Base-by-base conservation (phyloP, 2,888 invertebrate species). In the Teleogryllus oceanicus region DNA sequence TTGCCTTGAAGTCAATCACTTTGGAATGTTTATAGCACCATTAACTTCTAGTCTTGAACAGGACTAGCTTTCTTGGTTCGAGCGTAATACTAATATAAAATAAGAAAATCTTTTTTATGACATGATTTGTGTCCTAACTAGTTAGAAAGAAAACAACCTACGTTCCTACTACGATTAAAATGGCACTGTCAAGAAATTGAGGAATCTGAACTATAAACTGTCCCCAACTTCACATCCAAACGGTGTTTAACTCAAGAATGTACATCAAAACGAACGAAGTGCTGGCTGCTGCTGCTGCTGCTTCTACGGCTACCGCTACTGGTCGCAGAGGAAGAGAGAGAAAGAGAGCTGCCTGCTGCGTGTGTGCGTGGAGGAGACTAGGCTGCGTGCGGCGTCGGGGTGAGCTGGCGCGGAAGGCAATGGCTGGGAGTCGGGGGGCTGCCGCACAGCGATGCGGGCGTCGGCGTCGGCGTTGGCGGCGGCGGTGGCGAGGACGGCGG, bases 141-240 rank as follows among this genome's bases (percentile, higher is more conserved):
- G 37, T 37, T 5, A 37, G 37, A 37, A 37, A 8, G 37, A 37
- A 24, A 62, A 62, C n/a, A 13, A 18, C 8, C 62, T 62, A 62
- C 62, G n/a, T 62, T 13, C 11, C 16, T 62, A 37, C 62, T 62
- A 62, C 62, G 62, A 37, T 62, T 62, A 16, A 62, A 62, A 62
- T 62, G 62, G 62, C 62, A 62, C 62, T 62, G 62, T 62, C 16
- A 62, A 62, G 62, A 62, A 62, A 62, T 62, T 62, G 62, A 62
- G 62, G 62, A 62, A n/a, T 62, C 62, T 62, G 13, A 18, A 62
- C 62, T 62, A 62, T 62, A 62, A 62, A 62, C 62, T 62, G 62
- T 62, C 62, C 62, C 62, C 62, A 62, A 62, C n/a, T 62, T 62
- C 62, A 62, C 62, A 62, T 62, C 62, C 62, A 62, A 62, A 62